Conservation (phyloP, 2,888 invertebrate genomes). For the Cosmorhoe ocellata region DNA sequence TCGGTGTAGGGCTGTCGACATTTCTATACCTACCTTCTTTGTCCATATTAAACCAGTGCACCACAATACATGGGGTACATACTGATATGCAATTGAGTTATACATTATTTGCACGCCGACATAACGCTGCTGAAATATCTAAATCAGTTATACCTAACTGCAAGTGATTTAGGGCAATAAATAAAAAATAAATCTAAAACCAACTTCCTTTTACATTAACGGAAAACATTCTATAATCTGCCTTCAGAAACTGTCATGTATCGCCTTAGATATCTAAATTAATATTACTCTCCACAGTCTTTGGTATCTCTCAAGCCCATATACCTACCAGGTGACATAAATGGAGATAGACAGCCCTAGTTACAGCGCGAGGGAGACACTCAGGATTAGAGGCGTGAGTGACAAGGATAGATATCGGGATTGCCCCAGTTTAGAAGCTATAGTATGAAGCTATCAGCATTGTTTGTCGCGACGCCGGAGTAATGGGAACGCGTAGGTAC, state of each 20-base stretch:
- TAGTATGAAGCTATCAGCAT: slow-evolving; percentile 58
- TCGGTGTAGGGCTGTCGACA: slow-evolving; percentile 45
- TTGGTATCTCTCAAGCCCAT: slow-evolving; percentile 21
- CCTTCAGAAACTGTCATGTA: slow-evolving; percentile 23
- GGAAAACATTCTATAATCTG: slow-evolving; percentile 9
- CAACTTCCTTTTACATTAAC: too few relatives aligned
- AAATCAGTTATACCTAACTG: too few relatives aligned
- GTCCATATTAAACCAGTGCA: too few relatives aligned
- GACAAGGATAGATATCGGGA: slow-evolving; percentile 69
- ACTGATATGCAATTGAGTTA: too few relatives aligned
- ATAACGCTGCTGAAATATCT: too few relatives aligned
- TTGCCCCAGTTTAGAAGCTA: slow-evolving; percentile 65
- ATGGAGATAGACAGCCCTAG: slow-evolving; percentile 44
- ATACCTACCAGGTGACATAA: slow-evolving; percentile 25
- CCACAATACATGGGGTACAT: too few relatives aligned
- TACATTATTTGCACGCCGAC: too few relatives aligned
- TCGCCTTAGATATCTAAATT: too few relatives aligned
- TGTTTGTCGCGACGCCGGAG: slow-evolving; percentile 62
- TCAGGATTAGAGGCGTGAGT: slow-evolving; percentile 46
- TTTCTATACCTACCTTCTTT: too few relatives aligned
- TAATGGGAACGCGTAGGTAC: slow-evolving; percentile 54
- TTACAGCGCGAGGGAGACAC: slow-evolving; percentile 43
- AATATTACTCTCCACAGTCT: too few relatives aligned
- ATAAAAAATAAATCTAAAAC: too few relatives aligned
- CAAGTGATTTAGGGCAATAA: too few relatives aligned